Conservation (phyloP, 2,113 vertebrate species). For the Hylia prasina region DNA sequence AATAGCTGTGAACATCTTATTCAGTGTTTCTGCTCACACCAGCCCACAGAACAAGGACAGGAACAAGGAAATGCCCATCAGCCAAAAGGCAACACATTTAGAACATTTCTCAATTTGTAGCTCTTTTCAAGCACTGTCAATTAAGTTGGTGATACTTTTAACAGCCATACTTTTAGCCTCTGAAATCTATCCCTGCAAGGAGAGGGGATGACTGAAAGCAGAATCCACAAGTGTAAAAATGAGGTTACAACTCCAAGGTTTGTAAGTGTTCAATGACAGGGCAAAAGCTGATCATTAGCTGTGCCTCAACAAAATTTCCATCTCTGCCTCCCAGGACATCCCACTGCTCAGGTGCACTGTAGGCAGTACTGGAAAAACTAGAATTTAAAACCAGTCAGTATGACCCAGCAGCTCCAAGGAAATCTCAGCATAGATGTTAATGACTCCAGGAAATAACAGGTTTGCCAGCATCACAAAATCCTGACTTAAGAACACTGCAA, state of each 20-base stretch:
- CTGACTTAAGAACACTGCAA: not conserved
- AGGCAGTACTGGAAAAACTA: not conserved
- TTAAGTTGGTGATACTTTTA: conserved; percentile 9
- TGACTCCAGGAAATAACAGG: not conserved
- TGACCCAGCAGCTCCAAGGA: not conserved
- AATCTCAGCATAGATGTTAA: not conserved
- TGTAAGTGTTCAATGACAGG: not conserved
- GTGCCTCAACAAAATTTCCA: not conserved
- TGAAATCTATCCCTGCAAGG: not conserved
- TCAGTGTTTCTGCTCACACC: not conserved
- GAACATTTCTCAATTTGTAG: not conserved
- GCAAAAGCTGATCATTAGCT: not conserved
- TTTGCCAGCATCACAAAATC: not conserved
- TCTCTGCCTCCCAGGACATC: not conserved
- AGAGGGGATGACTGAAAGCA: not conserved
- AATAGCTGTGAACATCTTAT: not conserved
- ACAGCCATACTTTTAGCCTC: not conserved
- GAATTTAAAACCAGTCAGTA: not conserved
- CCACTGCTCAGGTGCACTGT: not conserved
- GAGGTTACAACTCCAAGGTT: not conserved
- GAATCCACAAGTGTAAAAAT: not conserved
- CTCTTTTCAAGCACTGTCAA: not conserved
- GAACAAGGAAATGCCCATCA: not conserved
- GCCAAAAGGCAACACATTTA: not conserved
- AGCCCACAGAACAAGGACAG: not conserved